These are phyloP conservation scores for Scomber scombrus DNA, from an alignment of 2,113 vertebrate species.

Conservation along the genomic window DNA sequence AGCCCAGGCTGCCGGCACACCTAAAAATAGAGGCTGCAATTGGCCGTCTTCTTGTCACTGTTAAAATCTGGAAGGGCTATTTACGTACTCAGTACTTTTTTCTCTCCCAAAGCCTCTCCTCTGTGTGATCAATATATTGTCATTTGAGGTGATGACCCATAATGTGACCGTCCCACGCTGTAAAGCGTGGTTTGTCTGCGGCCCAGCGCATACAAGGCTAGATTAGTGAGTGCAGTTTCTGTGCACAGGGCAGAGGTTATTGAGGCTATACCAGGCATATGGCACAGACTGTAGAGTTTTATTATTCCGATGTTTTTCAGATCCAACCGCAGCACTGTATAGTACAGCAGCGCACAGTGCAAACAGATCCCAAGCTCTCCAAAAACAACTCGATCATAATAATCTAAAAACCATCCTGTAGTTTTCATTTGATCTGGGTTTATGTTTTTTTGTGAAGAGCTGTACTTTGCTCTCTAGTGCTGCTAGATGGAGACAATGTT, in stretches of 20 bases:
- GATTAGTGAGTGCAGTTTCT: conserved; percentile 63
- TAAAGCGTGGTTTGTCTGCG: conserved; percentile 63
- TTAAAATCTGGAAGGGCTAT: conserved; percentile 76
- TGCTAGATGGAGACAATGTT: background rate
- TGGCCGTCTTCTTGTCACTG: conserved; percentile 74
- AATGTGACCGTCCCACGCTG: conserved; percentile 48
- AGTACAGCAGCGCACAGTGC: conserved; percentile 12
- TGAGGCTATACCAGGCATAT: conserved; percentile 59
- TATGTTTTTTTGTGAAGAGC: background rate
- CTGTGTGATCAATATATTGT: conserved; percentile 62
- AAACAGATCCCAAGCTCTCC: conserved; percentile 15
- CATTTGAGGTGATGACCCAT: conserved; percentile 66
- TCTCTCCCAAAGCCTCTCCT: conserved; percentile 15
- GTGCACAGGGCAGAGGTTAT: conserved; percentile 63
- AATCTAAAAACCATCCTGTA: conserved; percentile 43
- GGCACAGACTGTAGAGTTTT: conserved; percentile 48
- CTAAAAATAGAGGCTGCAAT: conserved; percentile 84
- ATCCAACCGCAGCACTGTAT: conserved; percentile 29
- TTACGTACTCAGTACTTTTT: conserved; percentile 49
- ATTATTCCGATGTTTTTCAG: conserved; percentile 64
- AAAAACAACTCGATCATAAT: conserved; percentile 58
- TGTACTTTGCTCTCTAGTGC: conserved; percentile 6
- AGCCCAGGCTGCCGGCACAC: conserved; percentile 56
- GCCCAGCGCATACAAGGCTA: conserved; percentile 54
- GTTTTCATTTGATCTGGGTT: conserved; percentile 33